A percentile compares a stretch with the other conserved stretches of the same genome.
phyloP scores from a whole-genome alignment of 2,888 invertebrate species.

The Herminia tarsipennalis region DNA sequence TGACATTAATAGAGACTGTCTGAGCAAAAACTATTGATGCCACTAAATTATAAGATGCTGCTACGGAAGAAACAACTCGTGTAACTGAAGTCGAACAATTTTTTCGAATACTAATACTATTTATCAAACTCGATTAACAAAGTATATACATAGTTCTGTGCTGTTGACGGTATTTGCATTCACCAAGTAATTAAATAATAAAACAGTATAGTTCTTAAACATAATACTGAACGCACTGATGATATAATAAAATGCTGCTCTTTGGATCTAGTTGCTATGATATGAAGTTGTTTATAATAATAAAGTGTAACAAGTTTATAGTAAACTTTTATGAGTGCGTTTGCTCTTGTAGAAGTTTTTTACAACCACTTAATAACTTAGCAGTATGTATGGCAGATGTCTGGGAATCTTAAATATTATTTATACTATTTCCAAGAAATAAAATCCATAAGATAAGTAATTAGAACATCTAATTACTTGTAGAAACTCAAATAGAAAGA shows the following conservation, averaged over 20 bases:
- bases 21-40: constrained; percentile 4
- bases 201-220: too few relatives aligned
- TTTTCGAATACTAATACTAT: too few relatives aligned
- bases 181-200: background rate
- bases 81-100: too few relatives aligned
- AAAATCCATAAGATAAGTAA: too few relatives aligned
- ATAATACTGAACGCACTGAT: too few relatives aligned
- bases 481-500: too few relatives aligned
- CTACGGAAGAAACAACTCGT: constrained; percentile 2
- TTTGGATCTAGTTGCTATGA: constrained; percentile 3
- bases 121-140: constrained; percentile 16
- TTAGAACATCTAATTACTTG: too few relatives aligned
- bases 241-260: too few relatives aligned
- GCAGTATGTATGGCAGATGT: constrained; percentile 33
- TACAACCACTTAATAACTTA: constrained; percentile 16
- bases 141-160: background rate
- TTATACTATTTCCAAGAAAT: background rate
- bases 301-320: constrained; percentile 37
- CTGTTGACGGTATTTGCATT: background rate
- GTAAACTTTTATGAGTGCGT: constrained; percentile 33
- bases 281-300: constrained; percentile 35
- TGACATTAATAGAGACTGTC: constrained; percentile 18
- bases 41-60: constrained; percentile 16
- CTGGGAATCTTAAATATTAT: constrained; percentile 16
- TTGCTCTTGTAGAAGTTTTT: constrained; percentile 24